Evolutionary conservation across 1,140 invertebrate genomes (phyloP).

Genomic region (Linepithema humile): DNA sequence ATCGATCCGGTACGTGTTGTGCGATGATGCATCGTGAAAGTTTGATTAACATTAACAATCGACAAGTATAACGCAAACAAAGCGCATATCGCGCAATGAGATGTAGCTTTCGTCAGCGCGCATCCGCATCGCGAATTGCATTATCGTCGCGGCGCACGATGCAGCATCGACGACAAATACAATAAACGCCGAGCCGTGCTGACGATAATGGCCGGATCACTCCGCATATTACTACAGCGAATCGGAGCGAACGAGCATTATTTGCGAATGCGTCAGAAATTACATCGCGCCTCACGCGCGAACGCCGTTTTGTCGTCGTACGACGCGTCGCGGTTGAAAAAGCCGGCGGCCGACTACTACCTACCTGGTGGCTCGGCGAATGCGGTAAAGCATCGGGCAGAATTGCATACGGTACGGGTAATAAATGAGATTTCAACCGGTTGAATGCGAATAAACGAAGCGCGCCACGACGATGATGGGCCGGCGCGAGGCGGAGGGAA

Average conservation of each 20-base stretch:
- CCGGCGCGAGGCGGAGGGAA: constrained; percentile 10
- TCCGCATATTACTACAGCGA: constrained; percentile 5
- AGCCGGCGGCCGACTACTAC: neutral
- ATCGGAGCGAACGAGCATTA: constrained; percentile 18
- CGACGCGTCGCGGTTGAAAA: constrained; percentile 43
- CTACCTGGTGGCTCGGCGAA: neutral
- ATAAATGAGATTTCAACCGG: constrained; percentile 59
- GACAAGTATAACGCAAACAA: constrained; percentile 22
- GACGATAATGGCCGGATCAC: constrained; percentile 38
- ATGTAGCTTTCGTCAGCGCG: constrained; percentile 44
- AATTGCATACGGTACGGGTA: constrained; percentile 32
- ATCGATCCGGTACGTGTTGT: neutral
- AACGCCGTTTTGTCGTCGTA: constrained; percentile 6
- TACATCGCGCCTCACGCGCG: neutral
- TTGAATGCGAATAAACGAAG: constrained; percentile 67
- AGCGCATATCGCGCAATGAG: constrained; percentile 27
- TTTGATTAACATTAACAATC: constrained; percentile 30
- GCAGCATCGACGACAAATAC: constrained; percentile 54
- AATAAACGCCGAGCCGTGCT: constrained; percentile 57
- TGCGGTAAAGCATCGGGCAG: constrained; percentile 14
- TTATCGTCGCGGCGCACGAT: constrained; percentile 38
- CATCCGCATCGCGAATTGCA: constrained; percentile 45
- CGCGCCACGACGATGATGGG: neutral
- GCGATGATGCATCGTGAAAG: neutral
- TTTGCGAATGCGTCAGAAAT: constrained; percentile 19